phyloP scores from a whole-genome alignment of 2,888 invertebrate species.

The Diploptera punctata region DNA sequence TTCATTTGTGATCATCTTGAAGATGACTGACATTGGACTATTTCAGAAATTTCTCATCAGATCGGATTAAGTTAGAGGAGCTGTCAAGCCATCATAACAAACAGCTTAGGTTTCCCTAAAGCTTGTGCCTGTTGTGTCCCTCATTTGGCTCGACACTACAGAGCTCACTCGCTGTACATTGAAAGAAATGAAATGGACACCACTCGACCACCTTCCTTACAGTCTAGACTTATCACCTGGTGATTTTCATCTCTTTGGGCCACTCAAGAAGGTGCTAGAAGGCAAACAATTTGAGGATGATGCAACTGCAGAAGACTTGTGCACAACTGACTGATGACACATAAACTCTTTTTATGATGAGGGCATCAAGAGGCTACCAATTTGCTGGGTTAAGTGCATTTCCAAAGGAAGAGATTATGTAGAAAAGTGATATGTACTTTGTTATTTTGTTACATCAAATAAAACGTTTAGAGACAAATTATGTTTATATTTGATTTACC shows the following conservation, averaged over 20 bases:
- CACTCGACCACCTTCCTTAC: slow-evolving; percentile 44
- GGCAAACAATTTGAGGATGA: slow-evolving; percentile 41
- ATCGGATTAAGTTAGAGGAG: no score
- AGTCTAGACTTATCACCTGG: slow-evolving; percentile 47
- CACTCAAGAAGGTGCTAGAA: slow-evolving; percentile 47
- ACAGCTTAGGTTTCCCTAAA: no score
- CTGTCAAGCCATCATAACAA: no score
- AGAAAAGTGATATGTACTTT: slow-evolving; percentile 36
- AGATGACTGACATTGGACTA: no score
- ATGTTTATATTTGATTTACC: no score
- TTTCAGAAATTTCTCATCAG: no score
- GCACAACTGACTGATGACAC: no score
- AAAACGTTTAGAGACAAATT: no score
- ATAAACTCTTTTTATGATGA: slow-evolving; percentile 25
- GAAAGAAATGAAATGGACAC: slow-evolving; percentile 41
- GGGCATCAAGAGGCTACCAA: not conserved
- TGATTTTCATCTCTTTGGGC: slow-evolving; percentile 47
- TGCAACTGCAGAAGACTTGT: slow-evolving; percentile 35
- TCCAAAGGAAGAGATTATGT: slow-evolving; percentile 26
- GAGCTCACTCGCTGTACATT: slow-evolving; percentile 20
- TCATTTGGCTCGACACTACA: not conserved
- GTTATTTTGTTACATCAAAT: not conserved
- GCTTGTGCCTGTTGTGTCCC: no score
- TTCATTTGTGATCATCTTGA: no score
- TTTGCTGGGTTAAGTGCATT: not conserved